Evolutionary conservation across 2,113 vertebrate species (phyloP).

Genomic region (Pardalotus punctatus): DNA sequence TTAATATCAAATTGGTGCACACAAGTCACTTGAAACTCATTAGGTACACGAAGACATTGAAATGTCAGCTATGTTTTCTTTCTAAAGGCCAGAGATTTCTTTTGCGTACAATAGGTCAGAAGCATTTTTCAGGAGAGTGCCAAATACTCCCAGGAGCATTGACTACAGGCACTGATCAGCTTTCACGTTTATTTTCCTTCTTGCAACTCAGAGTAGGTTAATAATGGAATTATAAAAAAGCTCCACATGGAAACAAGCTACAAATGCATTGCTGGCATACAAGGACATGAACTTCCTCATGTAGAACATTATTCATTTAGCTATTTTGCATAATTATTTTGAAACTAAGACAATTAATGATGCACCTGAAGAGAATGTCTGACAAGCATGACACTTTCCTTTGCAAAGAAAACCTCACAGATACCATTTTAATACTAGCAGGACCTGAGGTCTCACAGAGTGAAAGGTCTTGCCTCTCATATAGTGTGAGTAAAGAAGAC

Average conservation of each 20-base stretch:
- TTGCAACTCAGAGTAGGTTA: not conserved
- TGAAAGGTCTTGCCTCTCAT: not conserved
- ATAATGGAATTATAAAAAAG: conserved; percentile 7
- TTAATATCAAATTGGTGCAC: conserved; percentile 26
- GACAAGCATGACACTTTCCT: not conserved
- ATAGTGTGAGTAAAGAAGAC: not conserved
- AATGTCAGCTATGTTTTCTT: conserved; percentile 53
- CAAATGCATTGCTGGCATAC: not conserved
- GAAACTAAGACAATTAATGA: not conserved
- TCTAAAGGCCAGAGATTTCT: conserved; percentile 41
- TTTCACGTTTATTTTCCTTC: conserved; percentile 26
- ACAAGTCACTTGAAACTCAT: conserved; percentile 28
- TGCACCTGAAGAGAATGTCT: not conserved
- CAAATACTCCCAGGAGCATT: not conserved
- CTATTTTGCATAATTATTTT: not conserved
- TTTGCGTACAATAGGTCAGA: conserved; percentile 17
- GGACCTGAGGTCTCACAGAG: not conserved
- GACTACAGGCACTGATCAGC: not conserved
- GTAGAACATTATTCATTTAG: not conserved
- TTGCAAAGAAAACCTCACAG: not conserved
- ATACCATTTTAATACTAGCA: not conserved
- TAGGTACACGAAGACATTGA: conserved; percentile 11
- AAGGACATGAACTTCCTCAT: not conserved
- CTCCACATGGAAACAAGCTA: not conserved
- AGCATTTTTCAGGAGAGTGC: conserved; percentile 13